Evolutionary conservation across 2,797 vertebrate species (phyloP).

Genomic region (Bovichtus variegatus): DNA sequence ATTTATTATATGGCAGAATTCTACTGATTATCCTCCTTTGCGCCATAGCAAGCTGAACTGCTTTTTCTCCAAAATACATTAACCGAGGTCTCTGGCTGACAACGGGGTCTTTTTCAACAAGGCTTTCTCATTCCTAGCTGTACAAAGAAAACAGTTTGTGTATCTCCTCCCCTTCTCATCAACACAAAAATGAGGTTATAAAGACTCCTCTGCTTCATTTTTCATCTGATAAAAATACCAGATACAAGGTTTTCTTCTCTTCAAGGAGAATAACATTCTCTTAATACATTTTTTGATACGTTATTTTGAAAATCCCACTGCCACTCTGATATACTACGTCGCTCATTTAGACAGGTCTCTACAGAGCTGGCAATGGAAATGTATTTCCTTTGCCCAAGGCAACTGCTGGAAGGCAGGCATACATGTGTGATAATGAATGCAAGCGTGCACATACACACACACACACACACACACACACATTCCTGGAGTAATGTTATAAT

Average conservation of each 20-base stretch:
- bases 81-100: conserved; percentile 44
- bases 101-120: conserved; percentile 44
- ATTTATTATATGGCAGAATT: conserved; percentile 61
- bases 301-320: conserved; percentile 42
- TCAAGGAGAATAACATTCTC: conserved; percentile 44
- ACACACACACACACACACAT: conserved; percentile 13
- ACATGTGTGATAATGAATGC: conserved; percentile 5
- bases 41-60: conserved; percentile 38
- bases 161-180: conserved; percentile 58
- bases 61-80: conserved; percentile 47
- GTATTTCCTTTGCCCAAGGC: conserved; percentile 40
- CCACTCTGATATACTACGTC: conserved; percentile 20
- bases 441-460: neutral
- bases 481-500: neutral
- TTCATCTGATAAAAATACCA: conserved; percentile 53
- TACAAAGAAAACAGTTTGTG: conserved; percentile 55
- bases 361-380: conserved; percentile 30
- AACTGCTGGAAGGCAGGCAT: conserved; percentile 40
- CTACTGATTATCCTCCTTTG: conserved; percentile 53
- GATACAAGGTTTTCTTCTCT: conserved; percentile 33
- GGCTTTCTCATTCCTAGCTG: conserved; percentile 28
- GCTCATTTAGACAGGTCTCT: conserved; percentile 52
- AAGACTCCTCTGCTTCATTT: conserved; percentile 50
- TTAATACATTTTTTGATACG: conserved; percentile 57
- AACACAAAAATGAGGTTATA: conserved; percentile 54